phyloP scores from a whole-genome alignment of 2,888 invertebrate species.

The Rhogogaster chlorosoma region DNA sequence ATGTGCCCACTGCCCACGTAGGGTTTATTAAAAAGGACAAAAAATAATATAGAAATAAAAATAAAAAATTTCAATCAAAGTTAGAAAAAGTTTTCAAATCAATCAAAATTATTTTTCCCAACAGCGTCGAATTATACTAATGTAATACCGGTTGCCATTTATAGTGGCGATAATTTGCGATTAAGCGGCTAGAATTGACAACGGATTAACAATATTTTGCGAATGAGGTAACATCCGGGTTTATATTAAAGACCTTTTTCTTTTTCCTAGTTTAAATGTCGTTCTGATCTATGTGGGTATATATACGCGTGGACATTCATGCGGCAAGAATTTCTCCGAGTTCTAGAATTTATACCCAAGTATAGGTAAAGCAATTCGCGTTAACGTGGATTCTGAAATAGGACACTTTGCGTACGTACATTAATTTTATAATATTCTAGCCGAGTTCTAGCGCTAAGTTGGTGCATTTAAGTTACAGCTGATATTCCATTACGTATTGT shows the following conservation, averaged over 20 bases:
- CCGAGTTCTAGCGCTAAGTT: not conserved
- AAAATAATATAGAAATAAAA: not conserved
- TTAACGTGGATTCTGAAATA: slow-evolving; percentile 16
- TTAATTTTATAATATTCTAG: slow-evolving; percentile 18
- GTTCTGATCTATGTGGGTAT: not conserved
- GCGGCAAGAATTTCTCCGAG: not conserved
- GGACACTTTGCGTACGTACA: slow-evolving; percentile 9
- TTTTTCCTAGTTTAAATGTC: not conserved
- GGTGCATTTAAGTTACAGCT: not conserved
- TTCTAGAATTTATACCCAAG: not conserved
- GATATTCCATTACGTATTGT: slow-evolving; percentile 27
- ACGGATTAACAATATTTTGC: not conserved
- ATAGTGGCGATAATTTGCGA: not conserved
- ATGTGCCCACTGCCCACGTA: not conserved
- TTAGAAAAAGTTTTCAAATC: not conserved
- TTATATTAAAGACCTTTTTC: not conserved
- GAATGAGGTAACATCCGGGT: not conserved
- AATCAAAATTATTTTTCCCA: not conserved
- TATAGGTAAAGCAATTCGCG: slow-evolving; percentile 24
- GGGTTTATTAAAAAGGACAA: not conserved
- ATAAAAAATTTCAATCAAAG: not conserved
- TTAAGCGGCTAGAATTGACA: slow-evolving; percentile 1
- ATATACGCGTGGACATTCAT: not conserved
- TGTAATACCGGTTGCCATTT: not conserved
- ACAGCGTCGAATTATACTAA: not conserved